phyloP scores from a whole-genome alignment of 2,113 vertebrate species.

The Geothlypis trichas region DNA sequence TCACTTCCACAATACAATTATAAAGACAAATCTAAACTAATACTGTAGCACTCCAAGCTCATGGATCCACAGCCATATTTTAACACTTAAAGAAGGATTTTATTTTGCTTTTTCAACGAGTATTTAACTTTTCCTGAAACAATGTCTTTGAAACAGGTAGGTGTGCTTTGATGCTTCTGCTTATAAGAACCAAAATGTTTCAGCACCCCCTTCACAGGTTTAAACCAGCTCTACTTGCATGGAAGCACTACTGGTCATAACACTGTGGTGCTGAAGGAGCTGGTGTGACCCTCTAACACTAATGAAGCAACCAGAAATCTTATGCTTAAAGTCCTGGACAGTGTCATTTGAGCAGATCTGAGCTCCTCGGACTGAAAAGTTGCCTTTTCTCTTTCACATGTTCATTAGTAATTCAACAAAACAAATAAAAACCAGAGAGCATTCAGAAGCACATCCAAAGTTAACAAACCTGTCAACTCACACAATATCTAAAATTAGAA shows the following conservation, averaged over 20 bases:
- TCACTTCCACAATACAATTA: not conserved
- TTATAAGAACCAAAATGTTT: not conserved
- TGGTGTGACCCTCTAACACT: not conserved
- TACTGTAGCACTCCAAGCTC: not conserved
- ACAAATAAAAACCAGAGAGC: not conserved
- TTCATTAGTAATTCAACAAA: not conserved
- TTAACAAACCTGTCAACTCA: not conserved
- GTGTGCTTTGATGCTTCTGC: not conserved
- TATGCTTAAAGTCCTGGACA: not conserved
- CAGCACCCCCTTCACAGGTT: not conserved
- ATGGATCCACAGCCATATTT: not conserved
- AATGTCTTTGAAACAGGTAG: not conserved
- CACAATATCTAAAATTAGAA: not conserved
- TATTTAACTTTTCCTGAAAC: not conserved
- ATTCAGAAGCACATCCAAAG: not conserved
- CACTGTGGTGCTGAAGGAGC: not conserved
- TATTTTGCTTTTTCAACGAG: not conserved
- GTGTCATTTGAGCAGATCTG: not conserved
- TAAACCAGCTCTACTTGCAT: not conserved
- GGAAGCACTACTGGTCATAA: not conserved
- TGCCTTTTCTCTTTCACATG: not conserved
- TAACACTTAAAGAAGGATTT: not conserved
- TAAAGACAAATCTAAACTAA: not conserved
- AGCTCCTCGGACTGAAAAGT: not conserved
- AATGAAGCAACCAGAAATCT: not conserved